phyloP scores from a whole-genome alignment of 1,140 invertebrate genomes.

The Scaptomyza montana region DNA sequence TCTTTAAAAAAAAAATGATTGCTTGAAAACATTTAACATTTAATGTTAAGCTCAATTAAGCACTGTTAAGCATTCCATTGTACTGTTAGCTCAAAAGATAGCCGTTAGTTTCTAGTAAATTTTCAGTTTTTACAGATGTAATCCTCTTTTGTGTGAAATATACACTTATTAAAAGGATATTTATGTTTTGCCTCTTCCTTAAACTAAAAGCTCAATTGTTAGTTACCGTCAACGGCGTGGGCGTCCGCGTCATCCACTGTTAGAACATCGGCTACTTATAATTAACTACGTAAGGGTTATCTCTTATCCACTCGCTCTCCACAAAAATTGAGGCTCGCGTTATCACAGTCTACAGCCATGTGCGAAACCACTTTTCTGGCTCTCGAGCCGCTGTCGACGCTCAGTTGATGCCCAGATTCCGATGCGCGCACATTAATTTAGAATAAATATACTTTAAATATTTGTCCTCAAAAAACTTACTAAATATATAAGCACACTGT shows the following conservation, averaged over 20 bases:
- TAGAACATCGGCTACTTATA: background rate
- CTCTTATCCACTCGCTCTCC: constrained; percentile 1
- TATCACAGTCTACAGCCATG: constrained; percentile 49
- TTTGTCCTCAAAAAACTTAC: constrained; percentile 2
- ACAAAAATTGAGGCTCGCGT: constrained; percentile 2
- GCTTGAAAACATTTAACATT: background rate
- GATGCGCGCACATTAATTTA: constrained; percentile 29
- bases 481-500: constrained; percentile 16
- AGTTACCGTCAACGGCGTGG: constrained; percentile 1
- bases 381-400: constrained; percentile 1
- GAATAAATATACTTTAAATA: constrained; percentile 16
- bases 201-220: background rate
- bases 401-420: constrained; percentile 50
- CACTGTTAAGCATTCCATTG: background rate
- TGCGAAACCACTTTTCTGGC: constrained; percentile 26
- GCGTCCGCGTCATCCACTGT: constrained; percentile 4
- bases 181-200: too few species aligned
- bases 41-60: constrained; percentile 22
- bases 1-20: background rate
- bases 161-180: too few species aligned
- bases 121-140: background rate
- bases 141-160: too few species aligned
- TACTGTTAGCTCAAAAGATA: background rate
- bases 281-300: constrained; percentile 17
- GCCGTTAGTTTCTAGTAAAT: constrained; percentile 5